Percentiles rank a stretch among this genome's conserved stretches.
Conservation (phyloP, 2,797 vertebrate genomes). For the Gouania willdenowi region DNA sequence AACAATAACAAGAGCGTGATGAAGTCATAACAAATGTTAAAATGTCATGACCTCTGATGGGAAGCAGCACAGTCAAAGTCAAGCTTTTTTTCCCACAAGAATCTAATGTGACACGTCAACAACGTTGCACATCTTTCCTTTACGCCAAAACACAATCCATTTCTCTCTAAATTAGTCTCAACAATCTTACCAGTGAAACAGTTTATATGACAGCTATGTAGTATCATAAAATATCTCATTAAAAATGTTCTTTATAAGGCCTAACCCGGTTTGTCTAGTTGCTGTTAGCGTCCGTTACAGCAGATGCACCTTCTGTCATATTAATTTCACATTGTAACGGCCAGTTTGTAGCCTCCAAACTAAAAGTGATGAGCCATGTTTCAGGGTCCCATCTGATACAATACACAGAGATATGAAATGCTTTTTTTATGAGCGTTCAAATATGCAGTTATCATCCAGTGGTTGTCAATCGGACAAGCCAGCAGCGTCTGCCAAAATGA, state of each 20-base stretch:
- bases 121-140: not conserved
- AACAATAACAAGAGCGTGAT: not conserved
- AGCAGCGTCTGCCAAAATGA: slow-evolving; percentile 49
- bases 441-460: slow-evolving; percentile 50
- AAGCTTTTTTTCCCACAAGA: slow-evolving; percentile 8
- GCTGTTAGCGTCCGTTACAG: slow-evolving; percentile 22
- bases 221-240: slow-evolving; percentile 59
- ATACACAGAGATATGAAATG: slow-evolving; percentile 40
- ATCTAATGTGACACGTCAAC: not conserved
- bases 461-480: slow-evolving; percentile 46
- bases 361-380: slow-evolving; percentile 69
- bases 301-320: slow-evolving; percentile 64
- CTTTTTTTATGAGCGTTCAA: slow-evolving; percentile 64
- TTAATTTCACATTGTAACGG: slow-evolving; percentile 69
- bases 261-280: slow-evolving; percentile 33
- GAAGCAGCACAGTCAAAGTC: slow-evolving; percentile 10
- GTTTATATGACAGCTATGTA: slow-evolving; percentile 69
- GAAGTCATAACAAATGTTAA: slow-evolving; percentile 13
- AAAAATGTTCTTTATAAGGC: slow-evolving; percentile 60
- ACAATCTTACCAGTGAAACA: slow-evolving; percentile 38
- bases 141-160: not conserved
- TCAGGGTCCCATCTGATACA: slow-evolving; percentile 43
- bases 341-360: slow-evolving; percentile 51
- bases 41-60: slow-evolving; percentile 1
- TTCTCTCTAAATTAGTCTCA: slow-evolving; percentile 41